Evolutionary conservation across 2,797 vertebrate species (phyloP).

Genomic region (Perodicticus potto): DNA sequence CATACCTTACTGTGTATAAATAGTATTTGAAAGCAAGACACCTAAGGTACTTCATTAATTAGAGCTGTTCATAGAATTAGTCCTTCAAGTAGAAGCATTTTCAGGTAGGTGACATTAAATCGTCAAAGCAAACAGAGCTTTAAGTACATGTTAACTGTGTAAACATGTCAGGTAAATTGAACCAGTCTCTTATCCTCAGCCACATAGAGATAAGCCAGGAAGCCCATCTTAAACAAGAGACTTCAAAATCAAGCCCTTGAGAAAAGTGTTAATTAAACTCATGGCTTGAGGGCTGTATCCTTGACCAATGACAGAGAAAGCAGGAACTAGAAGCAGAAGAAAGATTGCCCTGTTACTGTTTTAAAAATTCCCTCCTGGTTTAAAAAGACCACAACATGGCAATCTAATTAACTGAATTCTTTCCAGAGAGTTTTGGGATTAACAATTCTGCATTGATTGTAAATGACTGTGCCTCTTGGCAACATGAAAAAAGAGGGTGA

Average conservation of each 20-base stretch:
- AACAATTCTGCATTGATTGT: neutral
- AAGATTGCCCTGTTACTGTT: neutral
- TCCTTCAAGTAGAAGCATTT: constrained; percentile 61
- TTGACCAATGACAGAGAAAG: constrained; percentile 34
- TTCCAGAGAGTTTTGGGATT: constrained; percentile 6
- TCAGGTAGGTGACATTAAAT: constrained; percentile 31
- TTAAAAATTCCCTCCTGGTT: neutral
- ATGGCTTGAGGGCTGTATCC: neutral
- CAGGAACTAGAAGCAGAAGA: neutral
- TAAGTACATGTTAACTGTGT: constrained; percentile 41
- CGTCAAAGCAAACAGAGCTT: neutral
- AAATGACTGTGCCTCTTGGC: neutral
- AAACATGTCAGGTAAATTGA: constrained; percentile 56
- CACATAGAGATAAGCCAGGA: constrained; percentile 19
- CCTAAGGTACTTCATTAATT: constrained; percentile 36
- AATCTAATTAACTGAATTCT: neutral
- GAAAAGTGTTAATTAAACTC: constrained; percentile 46
- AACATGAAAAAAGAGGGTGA: neutral
- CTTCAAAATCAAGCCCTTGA: constrained; percentile 24
- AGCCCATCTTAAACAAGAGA: neutral
- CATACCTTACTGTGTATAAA: neutral
- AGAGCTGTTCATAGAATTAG: constrained; percentile 49
- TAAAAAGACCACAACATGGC: neutral
- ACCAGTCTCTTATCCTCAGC: neutral
- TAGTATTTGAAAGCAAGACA: constrained; percentile 42